Evolutionary conservation across 2,113 vertebrate genomes (phyloP), one percentile per base, ranked within the genome.

Genomic region (Piaya cayana): DNA sequence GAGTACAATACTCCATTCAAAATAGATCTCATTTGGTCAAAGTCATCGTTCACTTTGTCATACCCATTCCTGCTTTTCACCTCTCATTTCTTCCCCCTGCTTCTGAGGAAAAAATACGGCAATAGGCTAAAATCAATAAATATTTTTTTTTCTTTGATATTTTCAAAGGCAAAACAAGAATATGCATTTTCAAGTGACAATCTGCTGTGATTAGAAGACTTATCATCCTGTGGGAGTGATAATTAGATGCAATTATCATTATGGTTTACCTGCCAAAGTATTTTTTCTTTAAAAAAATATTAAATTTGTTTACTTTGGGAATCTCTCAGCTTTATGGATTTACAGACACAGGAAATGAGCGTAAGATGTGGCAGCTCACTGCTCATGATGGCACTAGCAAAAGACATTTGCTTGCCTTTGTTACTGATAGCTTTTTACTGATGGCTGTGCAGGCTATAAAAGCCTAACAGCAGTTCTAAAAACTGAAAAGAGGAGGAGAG

Each of bases 241-340:
- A 93, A 97, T 97, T 93, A 96, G 72, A 87, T 17, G 56, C 12
- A 95, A 89, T 94, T 88, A 76, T 79, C 90, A 91, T 92, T 83
- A 83, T 58, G 56, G 34, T 85, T 93, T 86, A 93, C 85, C 91
- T 95, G 85, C 49, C 63, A 82, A 27, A 80, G 25, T 25, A 80
- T 77, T 82, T 50, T 5, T 1, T 65, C 74, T 63, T 93, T 67
- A 22, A 87, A 89, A 84, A 85, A 43, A 45, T 45, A 82, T 55
- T 74, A 36, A 1, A 6, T 72, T 70, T 92, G 34, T 93, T 96
- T 93, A 59, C 37, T 88, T 77, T 23, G 17, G 34, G 50, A 82
- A 52, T 63, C 67, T 88, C 82, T 86, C 42, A 85, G 32, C 4
- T 82, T 91, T 88, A 39, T 64, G 16, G 37, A 52, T 83, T 56